Conservation (phyloP, 2,113 vertebrate species). For the Pomatostomus ruficeps region DNA sequence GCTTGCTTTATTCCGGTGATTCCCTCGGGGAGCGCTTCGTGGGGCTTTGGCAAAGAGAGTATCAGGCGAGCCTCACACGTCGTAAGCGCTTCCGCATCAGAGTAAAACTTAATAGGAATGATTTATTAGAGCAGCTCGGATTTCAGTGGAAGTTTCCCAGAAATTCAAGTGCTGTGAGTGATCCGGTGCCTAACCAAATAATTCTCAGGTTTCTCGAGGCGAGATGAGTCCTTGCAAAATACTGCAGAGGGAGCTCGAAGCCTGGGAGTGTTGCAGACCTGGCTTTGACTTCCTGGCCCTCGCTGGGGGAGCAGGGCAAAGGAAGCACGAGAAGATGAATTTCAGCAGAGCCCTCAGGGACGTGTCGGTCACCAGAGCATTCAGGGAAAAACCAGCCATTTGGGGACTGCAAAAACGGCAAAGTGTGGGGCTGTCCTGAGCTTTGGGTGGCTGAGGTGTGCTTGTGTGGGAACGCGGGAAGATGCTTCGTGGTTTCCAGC, state of each 20-base stretch:
- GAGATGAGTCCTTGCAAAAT: not conserved
- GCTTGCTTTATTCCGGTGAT: not conserved
- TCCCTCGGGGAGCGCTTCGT: not conserved
- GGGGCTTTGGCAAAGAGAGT: not conserved
- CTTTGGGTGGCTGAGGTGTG: not conserved
- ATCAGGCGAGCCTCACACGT: not conserved
- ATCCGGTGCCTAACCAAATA: not conserved
- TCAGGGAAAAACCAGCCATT: not conserved
- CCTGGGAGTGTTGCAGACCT: not conserved
- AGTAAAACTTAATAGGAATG: not conserved
- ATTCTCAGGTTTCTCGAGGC: not conserved
- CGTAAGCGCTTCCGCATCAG: not conserved
- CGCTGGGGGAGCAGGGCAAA: not conserved
- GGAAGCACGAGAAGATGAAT: fast-evolving
- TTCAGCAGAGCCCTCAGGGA: not conserved
- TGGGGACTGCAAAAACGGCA: not conserved
- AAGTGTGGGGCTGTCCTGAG: not conserved
- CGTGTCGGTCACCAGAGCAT: not conserved
- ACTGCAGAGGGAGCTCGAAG: conserved; percentile 60
- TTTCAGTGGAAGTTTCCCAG: not conserved
- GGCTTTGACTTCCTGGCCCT: not conserved
- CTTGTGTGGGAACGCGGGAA: not conserved
- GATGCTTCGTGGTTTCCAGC: not conserved
- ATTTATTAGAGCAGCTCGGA: not conserved
- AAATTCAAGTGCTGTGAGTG: not conserved